Evolutionary conservation across 1,140 invertebrate species (phyloP).

Genomic region (Uloborus diversus): DNA sequence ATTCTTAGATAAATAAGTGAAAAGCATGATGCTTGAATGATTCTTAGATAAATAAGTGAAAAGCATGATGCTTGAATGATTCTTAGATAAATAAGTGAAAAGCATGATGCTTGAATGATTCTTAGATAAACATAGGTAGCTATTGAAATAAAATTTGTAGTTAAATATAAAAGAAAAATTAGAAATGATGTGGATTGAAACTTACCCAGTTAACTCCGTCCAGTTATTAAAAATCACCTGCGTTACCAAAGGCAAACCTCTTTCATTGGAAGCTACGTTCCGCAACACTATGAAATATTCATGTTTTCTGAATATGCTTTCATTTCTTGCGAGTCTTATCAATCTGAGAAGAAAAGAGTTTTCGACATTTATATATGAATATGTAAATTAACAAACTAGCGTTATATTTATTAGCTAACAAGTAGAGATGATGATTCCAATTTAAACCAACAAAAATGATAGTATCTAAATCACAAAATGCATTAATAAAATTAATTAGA

Average conservation of each 20-base stretch:
- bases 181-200: too few relatives aligned
- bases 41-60: too few relatives aligned
- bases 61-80: too few relatives aligned
- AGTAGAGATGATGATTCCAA: neutral
- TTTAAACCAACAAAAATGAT: neutral
- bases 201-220: conserved; percentile 16
- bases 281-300: neutral
- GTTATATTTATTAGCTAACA: neutral
- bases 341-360: conserved; percentile 6
- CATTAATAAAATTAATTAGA: too few relatives aligned
- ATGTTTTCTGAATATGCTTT: conserved; percentile 1
- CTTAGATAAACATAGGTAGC: too few relatives aligned
- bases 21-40: too few relatives aligned
- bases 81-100: too few relatives aligned
- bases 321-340: conserved; percentile 1
- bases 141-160: too few relatives aligned
- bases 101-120: too few relatives aligned
- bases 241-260: conserved; percentile 4
- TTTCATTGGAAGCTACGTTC: neutral
- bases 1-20: too few relatives aligned
- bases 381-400: neutral
- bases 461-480: neutral
- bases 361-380: neutral
- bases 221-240: conserved; percentile 15
- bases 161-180: too few relatives aligned